Percentiles rank a stretch among this genome's conserved stretches.
phyloP scores from a whole-genome alignment of 1,140 invertebrate species.

The Geopemphigus sp. region DNA sequence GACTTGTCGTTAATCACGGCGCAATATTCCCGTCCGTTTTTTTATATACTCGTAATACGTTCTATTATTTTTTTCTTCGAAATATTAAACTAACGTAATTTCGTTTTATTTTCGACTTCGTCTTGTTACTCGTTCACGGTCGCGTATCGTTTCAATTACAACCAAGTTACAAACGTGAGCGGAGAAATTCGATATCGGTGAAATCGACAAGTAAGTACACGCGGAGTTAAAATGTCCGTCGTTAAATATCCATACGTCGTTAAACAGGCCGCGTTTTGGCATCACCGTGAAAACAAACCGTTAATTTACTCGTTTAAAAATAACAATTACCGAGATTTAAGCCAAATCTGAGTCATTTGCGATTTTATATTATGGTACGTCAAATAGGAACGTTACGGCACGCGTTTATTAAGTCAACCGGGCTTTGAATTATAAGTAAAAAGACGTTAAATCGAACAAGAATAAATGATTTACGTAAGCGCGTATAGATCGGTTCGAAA shows the following conservation, averaged over 20 bases:
- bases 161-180: too few species aligned
- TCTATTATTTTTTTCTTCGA: too few species aligned
- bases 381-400: background rate
- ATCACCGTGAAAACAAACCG: constrained; percentile 5
- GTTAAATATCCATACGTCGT: background rate
- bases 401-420: background rate
- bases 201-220: background rate
- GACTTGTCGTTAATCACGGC: background rate
- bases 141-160: too few species aligned
- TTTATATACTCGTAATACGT: too few species aligned
- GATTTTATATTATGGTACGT: background rate
- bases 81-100: too few species aligned
- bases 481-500: too few species aligned
- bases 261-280: background rate
- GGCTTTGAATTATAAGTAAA: background rate
- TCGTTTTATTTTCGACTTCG: too few species aligned
- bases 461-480: too few species aligned
- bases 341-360: constrained; percentile 29
- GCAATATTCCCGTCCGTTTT: too few species aligned
- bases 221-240: background rate
- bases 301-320: constrained; percentile 39
- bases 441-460: too few species aligned
- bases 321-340: background rate
- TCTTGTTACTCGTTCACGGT: too few species aligned
- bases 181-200: too few species aligned